Evolutionary conservation across 2,797 vertebrate species (phyloP).

Genomic region (Rachycentron canadum): DNA sequence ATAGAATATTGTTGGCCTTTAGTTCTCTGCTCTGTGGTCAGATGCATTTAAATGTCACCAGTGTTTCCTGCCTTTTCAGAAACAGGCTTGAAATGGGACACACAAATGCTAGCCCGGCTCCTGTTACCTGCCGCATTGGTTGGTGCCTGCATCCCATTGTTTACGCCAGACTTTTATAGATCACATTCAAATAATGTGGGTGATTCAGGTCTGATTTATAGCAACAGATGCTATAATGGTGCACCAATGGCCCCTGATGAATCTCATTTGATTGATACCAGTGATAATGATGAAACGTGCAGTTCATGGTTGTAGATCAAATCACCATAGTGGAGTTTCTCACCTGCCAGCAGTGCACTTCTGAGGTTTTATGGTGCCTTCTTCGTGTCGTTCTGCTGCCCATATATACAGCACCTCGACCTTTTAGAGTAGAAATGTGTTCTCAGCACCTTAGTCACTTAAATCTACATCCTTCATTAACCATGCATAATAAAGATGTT

Average conservation of each 20-base stretch:
- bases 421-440: slow-evolving; percentile 31
- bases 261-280: slow-evolving; percentile 66
- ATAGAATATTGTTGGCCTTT: slow-evolving; percentile 84
- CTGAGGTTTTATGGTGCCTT: slow-evolving; percentile 41
- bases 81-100: slow-evolving; percentile 77
- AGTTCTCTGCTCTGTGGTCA: slow-evolving; percentile 77
- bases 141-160: slow-evolving; percentile 62
- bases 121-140: slow-evolving; percentile 68
- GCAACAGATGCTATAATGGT: slow-evolving; percentile 61
- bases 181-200: slow-evolving; percentile 50
- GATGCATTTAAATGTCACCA: slow-evolving; percentile 85
- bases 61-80: slow-evolving; percentile 81
- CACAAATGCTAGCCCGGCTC: slow-evolving; percentile 77
- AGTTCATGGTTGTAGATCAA: slow-evolving; percentile 44
- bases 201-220: slow-evolving; percentile 65
- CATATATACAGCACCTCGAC: slow-evolving; percentile 14
- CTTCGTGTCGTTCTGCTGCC: slow-evolving; percentile 18
- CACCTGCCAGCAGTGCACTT: slow-evolving; percentile 14
- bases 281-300: slow-evolving; percentile 55
- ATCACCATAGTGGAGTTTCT: slow-evolving; percentile 45
- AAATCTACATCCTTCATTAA: slow-evolving; percentile 44
- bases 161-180: slow-evolving; percentile 70
- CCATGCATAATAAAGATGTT: slow-evolving; percentile 30
- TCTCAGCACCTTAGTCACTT: slow-evolving; percentile 29
- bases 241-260: slow-evolving; percentile 52